Evolutionary conservation across 2,113 vertebrate genomes (phyloP).

Genomic region (Dolichallabes microphthalmus): DNA sequence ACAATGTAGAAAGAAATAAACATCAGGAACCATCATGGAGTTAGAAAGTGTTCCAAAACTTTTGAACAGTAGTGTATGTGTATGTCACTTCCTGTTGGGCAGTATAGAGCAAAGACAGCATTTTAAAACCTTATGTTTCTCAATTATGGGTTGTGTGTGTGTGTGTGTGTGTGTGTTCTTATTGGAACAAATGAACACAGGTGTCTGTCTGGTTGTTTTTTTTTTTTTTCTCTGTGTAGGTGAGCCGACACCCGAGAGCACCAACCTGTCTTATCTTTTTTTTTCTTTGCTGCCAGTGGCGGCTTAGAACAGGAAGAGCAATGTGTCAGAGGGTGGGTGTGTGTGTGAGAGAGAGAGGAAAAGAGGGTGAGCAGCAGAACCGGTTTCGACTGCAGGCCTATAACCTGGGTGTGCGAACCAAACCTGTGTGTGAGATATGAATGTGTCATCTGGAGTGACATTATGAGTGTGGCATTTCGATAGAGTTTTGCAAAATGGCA

Average conservation of each 20-base stretch:
- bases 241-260: slow-evolving; percentile 46
- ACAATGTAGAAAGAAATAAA: too few relatives aligned
- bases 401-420: slow-evolving; percentile 61
- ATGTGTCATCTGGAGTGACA: slow-evolving; percentile 26
- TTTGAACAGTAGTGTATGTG: too few relatives aligned
- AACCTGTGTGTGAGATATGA: slow-evolving; percentile 29
- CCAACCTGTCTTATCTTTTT: slow-evolving; percentile 43
- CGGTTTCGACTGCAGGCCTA: slow-evolving; percentile 70
- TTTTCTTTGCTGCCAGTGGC: slow-evolving; percentile 30
- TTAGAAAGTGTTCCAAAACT: too few relatives aligned
- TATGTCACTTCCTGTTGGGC: neutral
- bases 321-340: slow-evolving; percentile 45
- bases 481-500: neutral
- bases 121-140: neutral
- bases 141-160: slow-evolving; percentile 14
- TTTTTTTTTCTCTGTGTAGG: slow-evolving; percentile 32
- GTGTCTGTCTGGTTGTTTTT: neutral
- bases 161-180: neutral
- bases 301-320: slow-evolving; percentile 39
- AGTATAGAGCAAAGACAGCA: neutral
- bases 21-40: too few relatives aligned
- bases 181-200: slow-evolving; percentile 3
- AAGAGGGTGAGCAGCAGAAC: slow-evolving; percentile 64
- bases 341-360: neutral
- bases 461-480: neutral